phyloP scores from a whole-genome alignment of 2,797 vertebrate genomes.

The Neoniphon sammara region DNA sequence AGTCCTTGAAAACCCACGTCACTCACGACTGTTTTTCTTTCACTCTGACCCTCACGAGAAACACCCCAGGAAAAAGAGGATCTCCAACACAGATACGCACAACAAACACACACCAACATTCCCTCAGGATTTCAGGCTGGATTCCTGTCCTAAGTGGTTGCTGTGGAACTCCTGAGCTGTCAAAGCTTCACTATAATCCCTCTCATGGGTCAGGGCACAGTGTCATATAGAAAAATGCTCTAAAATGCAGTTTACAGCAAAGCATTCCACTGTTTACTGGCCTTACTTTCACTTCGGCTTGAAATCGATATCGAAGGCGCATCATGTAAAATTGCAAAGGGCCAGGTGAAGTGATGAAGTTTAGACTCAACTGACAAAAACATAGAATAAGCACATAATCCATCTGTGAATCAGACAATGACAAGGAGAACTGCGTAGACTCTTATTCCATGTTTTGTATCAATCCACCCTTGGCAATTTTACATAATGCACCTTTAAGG shows the following conservation, averaged over 20 bases:
- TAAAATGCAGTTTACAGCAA: slow-evolving; percentile 58
- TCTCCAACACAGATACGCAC: slow-evolving; percentile 10
- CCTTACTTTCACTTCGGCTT: slow-evolving; percentile 1
- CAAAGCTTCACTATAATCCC: slow-evolving; percentile 62
- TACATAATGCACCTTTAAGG: no score
- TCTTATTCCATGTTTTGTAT: no score
- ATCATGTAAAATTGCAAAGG: no score
- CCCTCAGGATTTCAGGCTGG: slow-evolving; percentile 33
- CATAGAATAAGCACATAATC: no score
- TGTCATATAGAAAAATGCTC: slow-evolving; percentile 35
- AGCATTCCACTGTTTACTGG: slow-evolving; percentile 41
- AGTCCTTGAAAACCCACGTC: slow-evolving; percentile 39
- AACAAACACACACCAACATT: slow-evolving; percentile 13
- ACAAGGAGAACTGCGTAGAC: no score
- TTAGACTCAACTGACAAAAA: no score
- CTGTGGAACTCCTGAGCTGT: slow-evolving; percentile 65
- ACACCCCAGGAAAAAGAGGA: slow-evolving; percentile 36
- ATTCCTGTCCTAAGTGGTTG: slow-evolving; percentile 71
- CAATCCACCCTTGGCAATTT: no score
- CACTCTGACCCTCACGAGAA: slow-evolving; percentile 39
- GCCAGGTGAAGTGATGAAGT: no score
- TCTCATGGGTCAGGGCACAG: slow-evolving; percentile 62
- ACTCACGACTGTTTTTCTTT: slow-evolving; percentile 57
- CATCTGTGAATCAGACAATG: no score
- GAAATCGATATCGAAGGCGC: slow-evolving; percentile 4